Percentiles rank a stretch among this genome's conserved stretches.
Conservation (phyloP, 2,888 invertebrate species). For the Trissolcus japonicus region DNA sequence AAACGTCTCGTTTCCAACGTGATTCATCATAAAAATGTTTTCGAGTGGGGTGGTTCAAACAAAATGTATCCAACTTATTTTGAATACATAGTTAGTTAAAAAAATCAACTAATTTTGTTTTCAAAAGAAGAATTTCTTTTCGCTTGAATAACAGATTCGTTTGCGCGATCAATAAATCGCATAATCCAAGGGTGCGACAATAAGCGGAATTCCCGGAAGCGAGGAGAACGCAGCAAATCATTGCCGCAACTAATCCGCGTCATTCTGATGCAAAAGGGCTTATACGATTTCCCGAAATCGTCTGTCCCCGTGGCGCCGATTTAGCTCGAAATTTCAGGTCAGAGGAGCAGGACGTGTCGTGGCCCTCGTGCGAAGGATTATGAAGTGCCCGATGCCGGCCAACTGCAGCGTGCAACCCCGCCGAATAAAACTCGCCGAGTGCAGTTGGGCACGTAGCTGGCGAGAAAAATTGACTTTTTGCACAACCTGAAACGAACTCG, state of each 20-base stretch:
- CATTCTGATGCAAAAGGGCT: constrained; percentile 35
- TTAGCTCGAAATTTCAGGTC: constrained; percentile 19
- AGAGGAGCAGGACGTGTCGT: constrained; percentile 28
- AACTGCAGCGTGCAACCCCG: neutral
- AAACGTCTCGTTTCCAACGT: constrained; percentile 2
- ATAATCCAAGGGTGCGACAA: too few relatives aligned
- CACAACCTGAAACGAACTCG: constrained; percentile 33
- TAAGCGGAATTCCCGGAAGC: too few relatives aligned
- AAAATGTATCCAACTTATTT: too few relatives aligned
- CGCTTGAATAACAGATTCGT: too few relatives aligned
- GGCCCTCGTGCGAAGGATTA: constrained; percentile 34
- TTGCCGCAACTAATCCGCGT: constrained; percentile 14
- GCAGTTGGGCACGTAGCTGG: constrained; percentile 41
- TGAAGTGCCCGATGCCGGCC: neutral
- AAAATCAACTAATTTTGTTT: too few relatives aligned
- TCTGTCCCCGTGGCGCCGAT: constrained; percentile 14
- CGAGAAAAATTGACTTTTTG: constrained; percentile 37
- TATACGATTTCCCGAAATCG: constrained; percentile 27
- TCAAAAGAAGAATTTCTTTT: too few relatives aligned
- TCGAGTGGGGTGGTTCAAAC: neutral
- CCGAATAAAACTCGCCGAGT: constrained; percentile 28
- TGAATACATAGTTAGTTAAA: too few relatives aligned
- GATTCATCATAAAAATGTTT: constrained; percentile 5
- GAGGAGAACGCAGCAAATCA: constrained; percentile 1
- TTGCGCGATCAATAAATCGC: too few relatives aligned